Percentiles rank a stretch among this genome's conserved stretches.
These are phyloP conservation scores for Eulacestoma nigropectus DNA, from an alignment of 2,113 vertebrate genomes.

Conservation along the genomic window DNA sequence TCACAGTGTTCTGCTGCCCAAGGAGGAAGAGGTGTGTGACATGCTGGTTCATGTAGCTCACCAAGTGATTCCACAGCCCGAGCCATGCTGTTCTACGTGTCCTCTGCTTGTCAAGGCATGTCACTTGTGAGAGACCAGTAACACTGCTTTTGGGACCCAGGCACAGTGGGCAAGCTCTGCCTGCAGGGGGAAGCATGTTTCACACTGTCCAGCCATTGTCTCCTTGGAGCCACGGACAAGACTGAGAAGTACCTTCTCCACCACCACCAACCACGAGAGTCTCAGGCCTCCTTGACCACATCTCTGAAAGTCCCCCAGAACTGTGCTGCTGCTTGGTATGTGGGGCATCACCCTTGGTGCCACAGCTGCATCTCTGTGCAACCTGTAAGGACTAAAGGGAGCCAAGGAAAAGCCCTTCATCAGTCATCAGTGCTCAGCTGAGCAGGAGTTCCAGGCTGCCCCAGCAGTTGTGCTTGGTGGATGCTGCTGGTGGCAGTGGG, in stretches of 20 bases:
- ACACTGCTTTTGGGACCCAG: not conserved
- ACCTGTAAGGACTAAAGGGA: not conserved
- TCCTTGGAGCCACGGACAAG: not conserved
- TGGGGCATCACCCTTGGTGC: not conserved
- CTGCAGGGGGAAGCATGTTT: not conserved
- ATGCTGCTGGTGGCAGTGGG: not conserved
- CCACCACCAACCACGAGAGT: rapidly evolving
- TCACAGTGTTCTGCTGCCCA: not conserved
- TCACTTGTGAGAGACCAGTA: not conserved
- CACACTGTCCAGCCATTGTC: not conserved
- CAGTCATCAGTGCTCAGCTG: not conserved
- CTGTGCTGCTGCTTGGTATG: not conserved
- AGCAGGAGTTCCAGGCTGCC: not conserved
- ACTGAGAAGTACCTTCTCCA: not conserved
- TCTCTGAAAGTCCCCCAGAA: not conserved
- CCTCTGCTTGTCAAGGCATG: not conserved
- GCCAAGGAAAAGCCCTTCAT: not conserved
- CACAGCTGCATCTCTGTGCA: not conserved
- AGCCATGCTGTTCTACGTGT: not conserved
- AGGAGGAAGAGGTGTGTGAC: not conserved
- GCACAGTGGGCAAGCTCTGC: not conserved
- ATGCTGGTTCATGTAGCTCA: not conserved
- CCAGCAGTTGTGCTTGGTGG: not conserved
- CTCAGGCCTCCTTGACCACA: not conserved
- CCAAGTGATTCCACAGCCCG: not conserved